These are phyloP conservation scores for Perccottus glenii DNA, from an alignment of 2,113 vertebrate species.

Conservation along the genomic window DNA sequence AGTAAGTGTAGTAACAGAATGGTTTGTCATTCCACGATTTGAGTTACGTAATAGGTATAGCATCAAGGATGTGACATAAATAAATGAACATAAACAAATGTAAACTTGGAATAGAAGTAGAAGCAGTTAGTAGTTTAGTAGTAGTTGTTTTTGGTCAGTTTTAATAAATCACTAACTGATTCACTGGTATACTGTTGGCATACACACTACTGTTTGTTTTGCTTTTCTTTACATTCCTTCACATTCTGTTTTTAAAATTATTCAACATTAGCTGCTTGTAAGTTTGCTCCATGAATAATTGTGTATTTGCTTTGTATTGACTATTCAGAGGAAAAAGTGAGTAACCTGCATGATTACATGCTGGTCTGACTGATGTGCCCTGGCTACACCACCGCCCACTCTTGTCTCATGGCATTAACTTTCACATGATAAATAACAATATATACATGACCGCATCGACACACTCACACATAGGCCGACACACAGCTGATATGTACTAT, in stretches of 20 bases:
- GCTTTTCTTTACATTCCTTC: not conserved
- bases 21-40: no score
- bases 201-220: not conserved
- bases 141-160: no score
- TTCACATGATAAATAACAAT: conserved; percentile 35
- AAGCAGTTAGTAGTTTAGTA: no score
- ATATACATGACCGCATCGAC: conserved; percentile 27
- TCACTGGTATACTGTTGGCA: no score
- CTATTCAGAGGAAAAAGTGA: not conserved
- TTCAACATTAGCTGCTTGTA: not conserved
- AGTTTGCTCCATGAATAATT: not conserved
- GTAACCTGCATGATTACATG: conserved; percentile 16
- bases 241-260: not conserved
- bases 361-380: conserved; percentile 30
- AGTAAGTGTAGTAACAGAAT: no score
- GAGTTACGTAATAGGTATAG: no score
- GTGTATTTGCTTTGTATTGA: not conserved
- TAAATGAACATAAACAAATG: no score
- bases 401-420: conserved; percentile 53
- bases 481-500: conserved; percentile 9
- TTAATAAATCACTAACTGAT: no score
- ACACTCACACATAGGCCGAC: conserved; percentile 14
- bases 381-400: conserved; percentile 37
- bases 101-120: no score
- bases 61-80: no score